A percentile compares a stretch with the other conserved stretches of the same genome.
phyloP scores from a whole-genome alignment of 2,888 invertebrate genomes.

The Oxycera nigricornis region DNA sequence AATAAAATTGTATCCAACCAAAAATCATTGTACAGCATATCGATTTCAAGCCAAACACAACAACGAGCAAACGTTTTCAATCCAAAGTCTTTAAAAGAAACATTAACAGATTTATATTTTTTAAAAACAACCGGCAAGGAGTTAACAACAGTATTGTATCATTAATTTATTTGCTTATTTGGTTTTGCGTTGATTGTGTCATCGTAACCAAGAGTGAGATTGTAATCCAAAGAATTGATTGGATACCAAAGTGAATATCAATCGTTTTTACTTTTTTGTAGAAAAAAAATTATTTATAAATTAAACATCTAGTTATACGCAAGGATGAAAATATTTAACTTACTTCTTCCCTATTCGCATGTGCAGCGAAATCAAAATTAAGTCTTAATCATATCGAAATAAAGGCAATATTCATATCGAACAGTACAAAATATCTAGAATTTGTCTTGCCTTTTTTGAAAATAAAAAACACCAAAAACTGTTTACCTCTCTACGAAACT shows the following conservation, averaged over 20 bases:
- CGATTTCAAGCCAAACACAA: slow-evolving; percentile 1
- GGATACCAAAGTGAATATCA: neutral
- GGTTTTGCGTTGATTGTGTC: neutral
- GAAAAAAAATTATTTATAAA: neutral
- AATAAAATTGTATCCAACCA: slow-evolving; percentile 24
- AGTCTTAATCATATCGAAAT: neutral
- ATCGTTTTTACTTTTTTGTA: neutral
- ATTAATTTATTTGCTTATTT: slow-evolving; percentile 33
- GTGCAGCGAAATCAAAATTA: neutral
- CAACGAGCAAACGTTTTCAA: slow-evolving; percentile 22
- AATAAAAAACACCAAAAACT: neutral
- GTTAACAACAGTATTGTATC: slow-evolving; percentile 30
- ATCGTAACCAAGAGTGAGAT: neutral
- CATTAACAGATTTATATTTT: neutral
- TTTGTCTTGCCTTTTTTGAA: neutral
- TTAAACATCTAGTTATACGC: neutral
- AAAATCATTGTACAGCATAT: slow-evolving; percentile 1
- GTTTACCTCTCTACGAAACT: slow-evolving; percentile 8
- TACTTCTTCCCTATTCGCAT: neutral
- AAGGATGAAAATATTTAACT: neutral
- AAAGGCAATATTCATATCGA: neutral
- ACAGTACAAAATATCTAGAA: slow-evolving; percentile 13
- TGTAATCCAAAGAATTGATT: neutral
- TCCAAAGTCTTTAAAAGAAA: slow-evolving; percentile 9
- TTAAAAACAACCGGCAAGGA: slow-evolving; percentile 19